phyloP scores from a whole-genome alignment of 2,113 vertebrate genomes.

The Elgaria multicarinata region DNA sequence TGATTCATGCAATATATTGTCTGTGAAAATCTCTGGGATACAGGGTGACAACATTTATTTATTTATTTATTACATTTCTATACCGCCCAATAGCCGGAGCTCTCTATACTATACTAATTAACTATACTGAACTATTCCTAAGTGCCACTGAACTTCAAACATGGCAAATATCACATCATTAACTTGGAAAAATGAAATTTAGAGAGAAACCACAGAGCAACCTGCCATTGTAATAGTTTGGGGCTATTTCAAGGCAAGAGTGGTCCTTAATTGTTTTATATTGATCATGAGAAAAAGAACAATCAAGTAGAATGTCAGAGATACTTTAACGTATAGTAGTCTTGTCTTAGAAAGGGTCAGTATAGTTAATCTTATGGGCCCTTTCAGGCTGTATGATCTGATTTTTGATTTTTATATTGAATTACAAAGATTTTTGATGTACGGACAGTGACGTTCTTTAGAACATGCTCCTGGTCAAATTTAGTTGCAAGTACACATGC shows the following conservation, averaged over 20 bases:
- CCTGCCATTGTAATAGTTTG: constrained; percentile 24
- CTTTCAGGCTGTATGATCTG: not conserved
- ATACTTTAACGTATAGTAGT: not conserved
- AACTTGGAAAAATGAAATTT: not conserved
- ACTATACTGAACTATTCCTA: not conserved
- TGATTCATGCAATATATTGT: not conserved
- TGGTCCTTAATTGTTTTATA: constrained; percentile 4
- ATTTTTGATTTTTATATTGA: not conserved
- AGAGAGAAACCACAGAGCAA: not conserved
- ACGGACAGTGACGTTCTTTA: constrained; percentile 5
- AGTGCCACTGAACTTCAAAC: not conserved
- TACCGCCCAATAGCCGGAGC: too few relatives aligned
- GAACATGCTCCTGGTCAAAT: constrained; percentile 15
- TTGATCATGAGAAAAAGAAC: not conserved
- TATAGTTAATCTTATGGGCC: not conserved
- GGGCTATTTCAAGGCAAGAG: not conserved
- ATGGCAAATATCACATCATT: not conserved
- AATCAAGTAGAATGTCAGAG: not conserved
- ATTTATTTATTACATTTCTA: too few relatives aligned
- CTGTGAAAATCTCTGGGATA: not conserved
- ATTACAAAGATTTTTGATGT: not conserved
- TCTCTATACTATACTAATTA: too few relatives aligned
- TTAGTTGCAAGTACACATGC: not conserved
- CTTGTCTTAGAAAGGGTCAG: not conserved
- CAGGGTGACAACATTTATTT: not conserved